Percentiles rank a stretch among this genome's conserved stretches.
phyloP scores from a whole-genome alignment of 2,888 invertebrate genomes.

The Tortricodes alternella region DNA sequence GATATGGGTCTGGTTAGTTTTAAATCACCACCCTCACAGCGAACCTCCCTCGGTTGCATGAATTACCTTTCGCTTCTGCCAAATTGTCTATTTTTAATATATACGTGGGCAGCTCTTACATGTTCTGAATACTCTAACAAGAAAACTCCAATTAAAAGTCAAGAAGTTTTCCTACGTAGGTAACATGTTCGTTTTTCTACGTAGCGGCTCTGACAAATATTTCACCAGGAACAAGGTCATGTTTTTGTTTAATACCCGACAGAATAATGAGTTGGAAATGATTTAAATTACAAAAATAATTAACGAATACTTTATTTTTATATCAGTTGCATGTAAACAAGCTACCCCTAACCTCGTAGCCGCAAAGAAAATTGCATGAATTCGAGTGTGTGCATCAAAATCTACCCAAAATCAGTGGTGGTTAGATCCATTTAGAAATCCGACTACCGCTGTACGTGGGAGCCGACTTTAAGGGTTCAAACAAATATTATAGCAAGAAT shows the following conservation, averaged over 20 bases:
- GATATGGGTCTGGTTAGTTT: conserved; percentile 25
- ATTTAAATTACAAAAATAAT: background rate
- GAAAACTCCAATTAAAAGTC: conserved; percentile 13
- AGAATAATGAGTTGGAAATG: background rate
- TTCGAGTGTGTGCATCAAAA: conserved; percentile 9
- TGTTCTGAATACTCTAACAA: background rate
- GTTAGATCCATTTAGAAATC: conserved; percentile 18
- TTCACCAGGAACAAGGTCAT: conserved; percentile 3
- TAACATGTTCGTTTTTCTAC: conserved; percentile 2
- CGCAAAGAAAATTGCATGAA: conserved; percentile 18
- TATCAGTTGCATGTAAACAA: too few relatives aligned
- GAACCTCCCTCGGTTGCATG: conserved; percentile 2
- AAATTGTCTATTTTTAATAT: conserved; percentile 9
- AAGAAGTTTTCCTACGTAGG: background rate
- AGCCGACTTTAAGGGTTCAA: too few relatives aligned
- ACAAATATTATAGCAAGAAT: too few relatives aligned
- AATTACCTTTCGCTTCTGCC: conserved; percentile 2
- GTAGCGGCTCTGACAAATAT: background rate
- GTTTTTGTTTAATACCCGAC: conserved; percentile 1
- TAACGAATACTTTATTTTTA: background rate
- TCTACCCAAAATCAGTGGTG: background rate
- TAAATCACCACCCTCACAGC: conserved; percentile 15
- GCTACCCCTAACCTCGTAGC: too few relatives aligned
- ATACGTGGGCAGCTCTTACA: background rate
- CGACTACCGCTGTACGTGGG: too few relatives aligned